These are phyloP conservation scores for Scaeva pyrastri DNA, from an alignment of 2,888 invertebrate species.

Conservation along the genomic window DNA sequence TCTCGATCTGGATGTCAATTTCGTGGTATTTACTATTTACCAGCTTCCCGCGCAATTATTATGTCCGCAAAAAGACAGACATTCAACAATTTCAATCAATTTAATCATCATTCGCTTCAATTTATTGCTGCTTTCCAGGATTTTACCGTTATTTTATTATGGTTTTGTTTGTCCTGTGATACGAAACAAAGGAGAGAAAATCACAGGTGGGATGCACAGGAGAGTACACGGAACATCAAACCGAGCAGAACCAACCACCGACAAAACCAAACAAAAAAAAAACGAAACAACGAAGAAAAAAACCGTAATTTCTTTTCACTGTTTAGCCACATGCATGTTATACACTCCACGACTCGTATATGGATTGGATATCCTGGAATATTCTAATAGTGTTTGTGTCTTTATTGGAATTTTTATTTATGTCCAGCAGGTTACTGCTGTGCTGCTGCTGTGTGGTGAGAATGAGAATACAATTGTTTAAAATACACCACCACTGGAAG, in stretches of 20 bases:
- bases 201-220: conserved; percentile 7
- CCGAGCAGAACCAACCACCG: conserved; percentile 26
- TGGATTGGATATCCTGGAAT: conserved; percentile 63
- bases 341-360: conserved; percentile 28
- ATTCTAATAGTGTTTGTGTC: background rate
- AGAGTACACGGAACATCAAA: conserved; percentile 36
- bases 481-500: conserved; percentile 49
- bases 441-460: too few relatives aligned
- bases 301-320: conserved; percentile 27
- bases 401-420: conserved; percentile 54
- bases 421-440: conserved; percentile 16
- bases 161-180: background rate
- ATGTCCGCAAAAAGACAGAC: conserved; percentile 23
- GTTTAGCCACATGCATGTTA: background rate
- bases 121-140: background rate
- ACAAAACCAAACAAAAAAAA: too few relatives aligned
- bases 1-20: conserved; percentile 43
- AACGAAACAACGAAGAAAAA: conserved; percentile 26
- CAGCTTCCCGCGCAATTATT: conserved; percentile 47
- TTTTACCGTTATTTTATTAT: conserved; percentile 29
- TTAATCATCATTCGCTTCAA: background rate
- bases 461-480: conserved; percentile 11
- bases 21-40: conserved; percentile 26
- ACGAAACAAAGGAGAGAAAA: background rate
- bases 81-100: conserved; percentile 36